phyloP scores from a whole-genome alignment of 1,140 invertebrate genomes.

The Drosophila saltans region DNA sequence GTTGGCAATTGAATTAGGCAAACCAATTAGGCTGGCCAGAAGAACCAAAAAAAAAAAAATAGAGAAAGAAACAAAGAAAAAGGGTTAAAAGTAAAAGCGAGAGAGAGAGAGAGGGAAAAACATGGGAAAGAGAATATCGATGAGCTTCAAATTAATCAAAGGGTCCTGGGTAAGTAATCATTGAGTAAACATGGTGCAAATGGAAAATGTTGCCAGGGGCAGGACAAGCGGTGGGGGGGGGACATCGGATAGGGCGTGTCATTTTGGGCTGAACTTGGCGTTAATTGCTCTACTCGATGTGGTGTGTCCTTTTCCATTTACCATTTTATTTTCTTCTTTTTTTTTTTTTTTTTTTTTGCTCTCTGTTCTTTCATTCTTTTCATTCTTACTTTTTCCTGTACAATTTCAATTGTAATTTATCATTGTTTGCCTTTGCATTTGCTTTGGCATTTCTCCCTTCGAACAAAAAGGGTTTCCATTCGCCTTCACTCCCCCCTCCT shows the following conservation, averaged over 20 bases:
- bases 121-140: constrained; percentile 46
- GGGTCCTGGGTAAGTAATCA: constrained; percentile 62
- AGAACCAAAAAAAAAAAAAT: too few relatives aligned
- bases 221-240: background rate
- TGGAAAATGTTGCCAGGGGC: constrained; percentile 7
- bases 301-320: constrained; percentile 37
- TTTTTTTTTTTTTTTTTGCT: too few relatives aligned
- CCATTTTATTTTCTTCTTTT: background rate
- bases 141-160: constrained; percentile 61
- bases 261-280: constrained; percentile 33
- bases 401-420: constrained; percentile 67
- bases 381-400: constrained; percentile 36
- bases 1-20: constrained; percentile 56
- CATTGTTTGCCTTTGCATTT: constrained; percentile 54
- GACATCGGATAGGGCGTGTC: constrained; percentile 33
- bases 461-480: constrained; percentile 2
- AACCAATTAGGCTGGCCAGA: constrained; percentile 47
- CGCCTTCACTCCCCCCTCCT: background rate
- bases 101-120: background rate
- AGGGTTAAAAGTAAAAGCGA: too few relatives aligned
- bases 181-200: constrained; percentile 48
- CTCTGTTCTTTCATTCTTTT: constrained; percentile 9
- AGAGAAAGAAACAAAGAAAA: too few relatives aligned
- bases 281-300: constrained; percentile 43
- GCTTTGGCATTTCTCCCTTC: constrained; percentile 2